phyloP scores from a whole-genome alignment of 2,888 invertebrate species.

The Phasia obesa region DNA sequence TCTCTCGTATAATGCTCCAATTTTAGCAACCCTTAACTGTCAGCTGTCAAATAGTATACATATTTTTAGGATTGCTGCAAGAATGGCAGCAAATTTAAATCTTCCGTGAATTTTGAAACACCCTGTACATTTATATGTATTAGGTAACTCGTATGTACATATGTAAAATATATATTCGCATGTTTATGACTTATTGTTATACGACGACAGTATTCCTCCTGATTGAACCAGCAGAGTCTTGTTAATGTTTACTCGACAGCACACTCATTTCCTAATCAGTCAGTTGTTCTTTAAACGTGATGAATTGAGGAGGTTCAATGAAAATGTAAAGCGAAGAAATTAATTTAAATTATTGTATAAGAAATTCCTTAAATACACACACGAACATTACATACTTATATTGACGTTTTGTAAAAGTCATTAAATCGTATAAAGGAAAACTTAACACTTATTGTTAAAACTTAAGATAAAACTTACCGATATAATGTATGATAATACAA shows the following conservation, averaged over 20 bases:
- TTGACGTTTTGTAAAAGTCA: not conserved
- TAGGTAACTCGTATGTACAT: not conserved
- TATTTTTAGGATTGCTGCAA: no score
- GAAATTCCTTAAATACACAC: constrained; percentile 12
- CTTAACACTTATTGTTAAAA: not conserved
- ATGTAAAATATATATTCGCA: constrained; percentile 2
- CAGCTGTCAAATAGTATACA: no score
- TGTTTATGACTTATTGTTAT: constrained; percentile 42
- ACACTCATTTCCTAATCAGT: constrained; percentile 69
- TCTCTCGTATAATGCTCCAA: no score
- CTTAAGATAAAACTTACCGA: constrained; percentile 25
- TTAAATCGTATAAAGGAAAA: constrained; percentile 30
- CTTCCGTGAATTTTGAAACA: no score
- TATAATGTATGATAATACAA: constrained; percentile 64
- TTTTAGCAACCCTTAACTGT: no score
- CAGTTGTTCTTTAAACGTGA: constrained; percentile 68
- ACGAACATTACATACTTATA: not conserved
- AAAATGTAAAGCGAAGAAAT: constrained; percentile 45
- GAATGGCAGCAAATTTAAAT: no score
- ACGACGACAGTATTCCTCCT: constrained; percentile 41
- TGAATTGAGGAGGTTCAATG: constrained; percentile 63
- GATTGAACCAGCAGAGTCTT: constrained; percentile 51
- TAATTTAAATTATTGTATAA: constrained; percentile 24
- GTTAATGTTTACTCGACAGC: constrained; percentile 41
- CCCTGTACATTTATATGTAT: not conserved